Base-by-base conservation (phyloP, 2,113 vertebrate genomes). In the Nycticryphes semicollaris region DNA sequence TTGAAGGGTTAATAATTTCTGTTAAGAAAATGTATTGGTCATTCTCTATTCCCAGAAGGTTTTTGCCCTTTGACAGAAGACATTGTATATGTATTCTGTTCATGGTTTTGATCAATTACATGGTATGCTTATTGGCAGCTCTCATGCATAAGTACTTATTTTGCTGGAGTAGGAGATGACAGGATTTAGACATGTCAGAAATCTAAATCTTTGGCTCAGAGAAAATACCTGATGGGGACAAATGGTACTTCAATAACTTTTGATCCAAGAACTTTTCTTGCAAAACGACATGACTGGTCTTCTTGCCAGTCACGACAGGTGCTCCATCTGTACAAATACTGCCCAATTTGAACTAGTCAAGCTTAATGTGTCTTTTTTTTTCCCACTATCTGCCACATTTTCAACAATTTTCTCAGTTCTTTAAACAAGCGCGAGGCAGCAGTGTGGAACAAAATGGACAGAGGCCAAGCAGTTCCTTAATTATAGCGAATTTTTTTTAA, bases 251-350 rank as follows among this genome's bases (percentile, higher is more conserved):
- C 87, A 93, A 57, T 93, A 94, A 83, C 62, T 93, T 94, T 93
- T 0, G 7, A 90, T 96, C 67, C 87, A 94, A 57, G 89, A 95
- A 87, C 87, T 70, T 87, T 94, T 93, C 70, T 94, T 93, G 70
- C 84, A 76, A 77, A 70, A 75, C 6, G 2, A 41, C 79, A 56
- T 35, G 70, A 82, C 91, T 94, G 89, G 92, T 93, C 45, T 78
- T 95, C 94, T 96, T 95, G 94, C 95, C 82, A 91, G 90, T 96
- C 90, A 43, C 30, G 87, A 90, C 94, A 96, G 93, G 94, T 96
- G 90, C 79, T 96, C 90, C 90, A 94, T 96, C 94, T 97, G 90
- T 89, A 88, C 91, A 91, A 86, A 90, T 94, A 73, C 54, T 56
- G 67, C 92, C 78, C 94, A 90, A 83, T 94, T 90, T 91, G 50